Evolutionary conservation across 2,888 invertebrate genomes (phyloP).

Genomic region (Lycophotia porphyrea): DNA sequence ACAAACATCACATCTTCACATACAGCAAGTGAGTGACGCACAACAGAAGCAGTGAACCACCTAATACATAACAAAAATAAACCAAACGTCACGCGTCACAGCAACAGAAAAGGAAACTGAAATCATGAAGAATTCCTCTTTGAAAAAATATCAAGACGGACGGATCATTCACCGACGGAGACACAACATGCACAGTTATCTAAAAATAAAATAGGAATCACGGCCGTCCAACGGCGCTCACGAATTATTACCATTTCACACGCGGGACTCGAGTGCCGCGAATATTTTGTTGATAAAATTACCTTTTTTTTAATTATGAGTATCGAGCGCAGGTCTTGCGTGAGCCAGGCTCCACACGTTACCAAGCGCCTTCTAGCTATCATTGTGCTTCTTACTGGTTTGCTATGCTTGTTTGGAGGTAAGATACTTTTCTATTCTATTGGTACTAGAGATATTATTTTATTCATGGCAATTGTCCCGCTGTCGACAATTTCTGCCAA

Average conservation of each 20-base stretch:
- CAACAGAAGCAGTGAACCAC: constrained; percentile 14
- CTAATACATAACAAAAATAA: constrained; percentile 38
- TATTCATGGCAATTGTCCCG: background rate
- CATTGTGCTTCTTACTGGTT: constrained; percentile 80
- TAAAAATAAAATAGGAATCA: constrained; percentile 82
- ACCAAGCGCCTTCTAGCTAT: constrained; percentile 81
- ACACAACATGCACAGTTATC: constrained; percentile 80
- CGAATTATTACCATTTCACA: constrained; percentile 66
- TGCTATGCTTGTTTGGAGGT: constrained; percentile 85
- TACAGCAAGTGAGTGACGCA: constrained; percentile 25
- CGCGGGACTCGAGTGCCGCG: constrained; percentile 58
- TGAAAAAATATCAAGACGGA: constrained; percentile 66
- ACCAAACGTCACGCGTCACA: constrained; percentile 56
- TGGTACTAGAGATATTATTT: background rate
- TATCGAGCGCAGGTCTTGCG: constrained; percentile 76
- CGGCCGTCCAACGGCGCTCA: constrained; percentile 70
- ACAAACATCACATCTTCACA: constrained; percentile 8
- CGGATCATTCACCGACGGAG: constrained; percentile 76
- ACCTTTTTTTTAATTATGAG: constrained; percentile 71
- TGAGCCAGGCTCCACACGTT: constrained; percentile 79
- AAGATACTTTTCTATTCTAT: constrained; percentile 47
- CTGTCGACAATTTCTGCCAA: background rate
- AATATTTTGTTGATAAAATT: constrained; percentile 50
- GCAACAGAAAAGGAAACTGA: constrained; percentile 59
- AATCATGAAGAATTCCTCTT: constrained; percentile 62